These are phyloP conservation scores for Hydraecia micacea DNA, from an alignment of 2,888 invertebrate species.

Conservation along the genomic window DNA sequence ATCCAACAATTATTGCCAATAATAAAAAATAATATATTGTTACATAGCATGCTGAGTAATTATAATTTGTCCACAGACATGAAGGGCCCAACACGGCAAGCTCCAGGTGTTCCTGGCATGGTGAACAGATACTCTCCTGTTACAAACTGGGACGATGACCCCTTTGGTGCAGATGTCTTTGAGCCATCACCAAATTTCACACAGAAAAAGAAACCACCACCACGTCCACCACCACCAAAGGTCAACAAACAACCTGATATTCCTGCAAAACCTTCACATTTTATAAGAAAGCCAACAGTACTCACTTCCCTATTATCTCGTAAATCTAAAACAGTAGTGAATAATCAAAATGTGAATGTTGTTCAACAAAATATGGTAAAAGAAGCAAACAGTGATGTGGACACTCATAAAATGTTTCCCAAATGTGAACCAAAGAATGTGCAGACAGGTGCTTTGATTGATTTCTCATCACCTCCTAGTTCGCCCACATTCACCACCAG, in stretches of 20 bases:
- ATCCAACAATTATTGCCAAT: not conserved
- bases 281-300: constrained; percentile 87
- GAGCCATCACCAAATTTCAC: constrained; percentile 82
- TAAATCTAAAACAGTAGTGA: constrained; percentile 78
- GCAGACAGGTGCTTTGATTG: constrained; percentile 91
- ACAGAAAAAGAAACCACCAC: constrained; percentile 93
- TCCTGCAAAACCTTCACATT: constrained; percentile 89
- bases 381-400: constrained; percentile 79
- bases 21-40: not conserved
- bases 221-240: constrained; percentile 93
- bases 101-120: constrained; percentile 88
- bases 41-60: constrained; percentile 1
- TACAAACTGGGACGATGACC: constrained; percentile 89
- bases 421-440: constrained; percentile 87
- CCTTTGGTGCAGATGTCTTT: constrained; percentile 88
- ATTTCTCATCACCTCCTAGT: constrained; percentile 93
- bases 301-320: constrained; percentile 83
- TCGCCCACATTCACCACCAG: constrained; percentile 94
- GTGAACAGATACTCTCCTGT: constrained; percentile 89
- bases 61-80: constrained; percentile 84
- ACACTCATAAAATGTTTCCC: constrained; percentile 83
- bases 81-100: constrained; percentile 91
- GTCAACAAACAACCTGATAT: constrained; percentile 83
- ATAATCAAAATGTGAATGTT: constrained; percentile 68
- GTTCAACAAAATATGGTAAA: constrained; percentile 69